Evolutionary conservation across 2,113 vertebrate genomes (phyloP).

Genomic region (Nothobranchius furzeri): DNA sequence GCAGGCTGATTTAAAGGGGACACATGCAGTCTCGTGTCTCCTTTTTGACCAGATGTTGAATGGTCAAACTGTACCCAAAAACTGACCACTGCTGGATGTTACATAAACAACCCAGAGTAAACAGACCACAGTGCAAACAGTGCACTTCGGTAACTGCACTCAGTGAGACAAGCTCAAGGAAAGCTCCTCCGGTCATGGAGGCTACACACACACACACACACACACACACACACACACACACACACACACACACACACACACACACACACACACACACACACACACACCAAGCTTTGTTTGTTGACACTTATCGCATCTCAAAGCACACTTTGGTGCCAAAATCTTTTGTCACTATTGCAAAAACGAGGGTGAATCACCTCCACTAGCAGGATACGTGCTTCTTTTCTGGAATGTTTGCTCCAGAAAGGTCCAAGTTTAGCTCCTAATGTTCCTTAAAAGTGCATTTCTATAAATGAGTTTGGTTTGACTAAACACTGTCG

Average conservation of each 20-base stretch:
- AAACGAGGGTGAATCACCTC: neutral
- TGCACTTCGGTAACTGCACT: constrained; percentile 14
- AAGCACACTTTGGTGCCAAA: constrained; percentile 10
- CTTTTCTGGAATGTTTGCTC: constrained; percentile 28
- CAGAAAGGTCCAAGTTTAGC: constrained; percentile 31
- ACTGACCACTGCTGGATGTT: no score
- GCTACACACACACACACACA: neutral
- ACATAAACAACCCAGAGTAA: neutral
- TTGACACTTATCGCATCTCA: constrained; percentile 3
- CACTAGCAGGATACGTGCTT: constrained; percentile 4
- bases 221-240: neutral
- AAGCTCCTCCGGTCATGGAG: neutral
- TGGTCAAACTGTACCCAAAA: no score
- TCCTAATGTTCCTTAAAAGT: constrained; percentile 20
- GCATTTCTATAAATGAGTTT: constrained; percentile 9
- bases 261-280: neutral
- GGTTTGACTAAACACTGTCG: constrained; percentile 37
- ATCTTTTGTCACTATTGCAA: neutral
- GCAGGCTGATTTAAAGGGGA: no score
- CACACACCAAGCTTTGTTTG: neutral
- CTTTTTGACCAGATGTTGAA: no score
- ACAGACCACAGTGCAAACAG: constrained; percentile 12
- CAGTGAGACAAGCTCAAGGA: constrained; percentile 23
- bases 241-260: neutral
- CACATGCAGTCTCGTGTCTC: no score